Evolutionary conservation across 30 jellyfish, hydroid and myxozoan species (phyloP).

Genomic region (Cassiopea xamachana): DNA sequence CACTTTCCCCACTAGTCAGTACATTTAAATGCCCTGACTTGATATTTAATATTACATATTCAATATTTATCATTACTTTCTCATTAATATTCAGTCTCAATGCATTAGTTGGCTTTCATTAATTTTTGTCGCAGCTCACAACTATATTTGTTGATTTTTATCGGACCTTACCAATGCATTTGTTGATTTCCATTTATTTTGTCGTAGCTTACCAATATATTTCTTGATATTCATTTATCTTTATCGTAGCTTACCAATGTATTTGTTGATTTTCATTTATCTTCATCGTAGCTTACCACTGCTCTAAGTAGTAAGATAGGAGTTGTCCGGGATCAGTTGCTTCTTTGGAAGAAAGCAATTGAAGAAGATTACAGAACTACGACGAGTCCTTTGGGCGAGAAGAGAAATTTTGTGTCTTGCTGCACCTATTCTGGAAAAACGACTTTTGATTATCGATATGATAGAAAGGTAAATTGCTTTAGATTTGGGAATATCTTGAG

Average conservation of each 20-base stretch:
- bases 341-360: constrained; percentile 28
- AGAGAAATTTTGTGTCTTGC: constrained; percentile 17
- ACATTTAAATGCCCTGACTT: too few relatives aligned
- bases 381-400: constrained; percentile 23
- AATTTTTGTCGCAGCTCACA: too few relatives aligned
- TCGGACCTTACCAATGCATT: too few relatives aligned
- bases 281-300: constrained; percentile 7
- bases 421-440: neutral
- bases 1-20: too few relatives aligned
- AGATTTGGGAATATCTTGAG: neutral
- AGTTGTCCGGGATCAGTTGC: constrained; percentile 13
- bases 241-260: neutral
- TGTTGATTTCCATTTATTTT: too few relatives aligned
- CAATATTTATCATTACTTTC: too few relatives aligned
- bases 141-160: too few relatives aligned
- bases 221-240: too few relatives aligned
- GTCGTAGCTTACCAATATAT: too few relatives aligned
- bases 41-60: too few relatives aligned
- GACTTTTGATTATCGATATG: constrained; percentile 40
- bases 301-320: constrained; percentile 13
- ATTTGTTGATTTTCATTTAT: neutral
- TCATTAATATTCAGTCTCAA: too few relatives aligned
- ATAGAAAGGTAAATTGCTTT: neutral
- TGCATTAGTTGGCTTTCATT: too few relatives aligned
- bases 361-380: constrained; percentile 28